Evolutionary conservation across 2,113 vertebrate species (phyloP).

Genomic region (Alces alces): DNA sequence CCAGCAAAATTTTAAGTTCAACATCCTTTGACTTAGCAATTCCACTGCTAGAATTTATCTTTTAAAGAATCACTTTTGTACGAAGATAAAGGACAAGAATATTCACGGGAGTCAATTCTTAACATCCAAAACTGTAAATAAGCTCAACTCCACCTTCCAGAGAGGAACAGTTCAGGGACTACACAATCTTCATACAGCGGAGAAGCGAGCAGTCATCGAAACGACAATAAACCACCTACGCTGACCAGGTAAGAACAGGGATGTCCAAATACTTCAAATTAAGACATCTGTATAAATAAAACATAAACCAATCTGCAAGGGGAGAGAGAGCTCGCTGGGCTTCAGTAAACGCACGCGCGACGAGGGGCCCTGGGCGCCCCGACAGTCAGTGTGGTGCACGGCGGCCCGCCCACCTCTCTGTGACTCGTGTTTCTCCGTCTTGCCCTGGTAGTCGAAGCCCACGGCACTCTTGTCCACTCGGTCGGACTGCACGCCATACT

Average conservation of each 20-base stretch:
- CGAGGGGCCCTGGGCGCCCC: not conserved
- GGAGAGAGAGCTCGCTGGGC: not conserved
- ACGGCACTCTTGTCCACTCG: conserved; percentile 95
- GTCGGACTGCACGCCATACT: conserved; percentile 93
- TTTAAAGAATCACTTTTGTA: not conserved
- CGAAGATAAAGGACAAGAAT: not conserved
- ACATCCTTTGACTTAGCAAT: rapidly evolving
- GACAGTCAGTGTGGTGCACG: rapidly evolving
- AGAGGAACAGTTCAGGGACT: not conserved
- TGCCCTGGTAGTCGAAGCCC: conserved; percentile 96
- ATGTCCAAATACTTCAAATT: rapidly evolving
- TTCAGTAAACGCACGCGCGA: rapidly evolving
- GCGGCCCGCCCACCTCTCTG: conserved; percentile 86
- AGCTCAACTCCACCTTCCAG: not conserved
- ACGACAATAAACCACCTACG: rapidly evolving
- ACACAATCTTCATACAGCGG: rapidly evolving
- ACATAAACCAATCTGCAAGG: rapidly evolving
- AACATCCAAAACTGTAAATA: not conserved
- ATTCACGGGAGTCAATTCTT: no score
- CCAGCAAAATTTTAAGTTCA: rapidly evolving
- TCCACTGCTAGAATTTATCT: not conserved
- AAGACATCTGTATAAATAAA: rapidly evolving
- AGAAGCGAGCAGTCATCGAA: rapidly evolving
- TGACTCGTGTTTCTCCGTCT: conserved; percentile 93
- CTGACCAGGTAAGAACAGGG: rapidly evolving